A percentile compares a stretch with the other conserved stretches of the same genome.
Conservation (phyloP, 2,797 vertebrate genomes). For the Pantherophis vulpinus region DNA sequence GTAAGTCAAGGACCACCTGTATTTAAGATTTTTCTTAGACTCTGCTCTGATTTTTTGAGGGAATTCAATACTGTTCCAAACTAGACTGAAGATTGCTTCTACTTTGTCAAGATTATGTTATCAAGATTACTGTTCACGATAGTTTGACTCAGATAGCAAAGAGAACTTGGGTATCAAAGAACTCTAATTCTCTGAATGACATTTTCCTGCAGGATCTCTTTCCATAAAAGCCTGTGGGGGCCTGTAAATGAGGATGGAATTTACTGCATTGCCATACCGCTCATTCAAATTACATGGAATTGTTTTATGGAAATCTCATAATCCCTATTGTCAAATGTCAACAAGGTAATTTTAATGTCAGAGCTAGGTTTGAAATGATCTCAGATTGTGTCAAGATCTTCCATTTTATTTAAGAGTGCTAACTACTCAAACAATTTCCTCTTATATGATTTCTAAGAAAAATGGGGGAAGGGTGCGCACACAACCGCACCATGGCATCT, state of each 20-base stretch:
- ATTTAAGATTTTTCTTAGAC: neutral
- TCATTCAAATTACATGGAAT: neutral
- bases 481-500: neutral
- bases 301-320: neutral
- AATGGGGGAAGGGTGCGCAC: too few species aligned
- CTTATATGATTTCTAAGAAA: neutral
- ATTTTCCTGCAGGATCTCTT: neutral
- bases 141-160: neutral
- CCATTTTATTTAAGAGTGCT: neutral
- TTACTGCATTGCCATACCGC: neutral
- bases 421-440: neutral
- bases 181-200: neutral
- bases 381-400: neutral
- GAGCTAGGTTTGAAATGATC: neutral
- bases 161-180: neutral
- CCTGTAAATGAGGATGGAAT: neutral
- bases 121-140: neutral
- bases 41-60: neutral
- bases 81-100: neutral
- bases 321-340: neutral
- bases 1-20: neutral
- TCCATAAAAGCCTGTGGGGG: neutral
- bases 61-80: neutral
- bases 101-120: neutral
- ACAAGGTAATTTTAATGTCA: neutral